Conservation (phyloP, 2,888 invertebrate genomes). For the Deilephila elpenor region DNA sequence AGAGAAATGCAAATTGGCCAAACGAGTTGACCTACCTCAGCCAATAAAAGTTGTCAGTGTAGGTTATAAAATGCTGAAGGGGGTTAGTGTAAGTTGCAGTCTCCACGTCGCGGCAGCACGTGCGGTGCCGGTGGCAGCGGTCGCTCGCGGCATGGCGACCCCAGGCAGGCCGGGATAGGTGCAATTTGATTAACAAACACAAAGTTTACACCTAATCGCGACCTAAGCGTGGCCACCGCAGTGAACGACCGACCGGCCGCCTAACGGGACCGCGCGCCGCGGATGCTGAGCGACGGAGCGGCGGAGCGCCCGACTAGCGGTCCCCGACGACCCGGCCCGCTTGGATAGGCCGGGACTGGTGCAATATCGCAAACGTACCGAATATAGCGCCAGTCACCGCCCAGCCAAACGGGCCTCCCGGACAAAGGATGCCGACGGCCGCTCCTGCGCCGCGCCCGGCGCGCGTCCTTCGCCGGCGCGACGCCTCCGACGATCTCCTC, state of each 20-base stretch:
- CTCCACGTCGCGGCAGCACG: slow-evolving; percentile 39
- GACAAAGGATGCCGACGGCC: slow-evolving; percentile 70
- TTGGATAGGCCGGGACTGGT: slow-evolving; percentile 86
- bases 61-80: slow-evolving; percentile 12
- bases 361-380: slow-evolving; percentile 81
- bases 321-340: slow-evolving; percentile 78
- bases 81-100: slow-evolving; percentile 35
- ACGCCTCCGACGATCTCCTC: slow-evolving; percentile 40
- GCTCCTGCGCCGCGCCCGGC: slow-evolving; percentile 67
- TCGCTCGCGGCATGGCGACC: slow-evolving; percentile 62
- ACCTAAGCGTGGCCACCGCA: slow-evolving; percentile 83
- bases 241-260: slow-evolving; percentile 77
- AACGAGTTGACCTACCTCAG: slow-evolving; percentile 42
- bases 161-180: slow-evolving; percentile 85
- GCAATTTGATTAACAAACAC: slow-evolving; percentile 81
- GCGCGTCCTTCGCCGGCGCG: slow-evolving; percentile 48
- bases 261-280: slow-evolving; percentile 81
- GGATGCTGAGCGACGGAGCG: slow-evolving; percentile 77
- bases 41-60: slow-evolving; percentile 31
- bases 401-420: slow-evolving; percentile 81
- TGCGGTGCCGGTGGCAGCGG: slow-evolving; percentile 50
- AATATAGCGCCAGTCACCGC: slow-evolving; percentile 84
- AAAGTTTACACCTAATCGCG: slow-evolving; percentile 83
- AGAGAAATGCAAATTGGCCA: slow-evolving; percentile 32
- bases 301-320: slow-evolving; percentile 76